A percentile compares a stretch with the other conserved stretches of the same genome.
These are phyloP conservation scores for Metopolophium dirhodum DNA, from an alignment of 1,140 invertebrate species.

Conservation along the genomic window DNA sequence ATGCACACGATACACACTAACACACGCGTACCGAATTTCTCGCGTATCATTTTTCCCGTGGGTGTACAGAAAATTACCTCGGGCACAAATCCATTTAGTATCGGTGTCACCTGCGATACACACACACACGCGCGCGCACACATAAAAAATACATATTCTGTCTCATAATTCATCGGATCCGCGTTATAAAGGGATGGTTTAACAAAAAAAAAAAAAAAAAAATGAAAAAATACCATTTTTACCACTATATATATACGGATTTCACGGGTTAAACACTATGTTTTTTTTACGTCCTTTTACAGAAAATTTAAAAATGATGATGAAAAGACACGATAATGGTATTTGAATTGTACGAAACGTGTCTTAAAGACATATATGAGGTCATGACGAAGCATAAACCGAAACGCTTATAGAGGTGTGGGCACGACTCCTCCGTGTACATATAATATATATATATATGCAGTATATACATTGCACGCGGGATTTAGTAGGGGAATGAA, in stretches of 20 bases:
- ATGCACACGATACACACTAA: not conserved
- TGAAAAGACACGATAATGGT: slow-evolving; percentile 56
- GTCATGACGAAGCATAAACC: slow-evolving; percentile 57
- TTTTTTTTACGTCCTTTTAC: slow-evolving; percentile 43
- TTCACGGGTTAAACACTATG: slow-evolving; percentile 46
- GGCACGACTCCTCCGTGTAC: slow-evolving; percentile 41
- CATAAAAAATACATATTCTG: slow-evolving; percentile 42
- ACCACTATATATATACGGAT: slow-evolving; percentile 9
- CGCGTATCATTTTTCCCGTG: slow-evolving; percentile 52
- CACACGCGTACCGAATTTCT: slow-evolving; percentile 25
- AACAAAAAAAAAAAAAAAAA: slow-evolving; percentile 30
- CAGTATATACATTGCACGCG: not conserved
- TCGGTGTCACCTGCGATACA: slow-evolving; percentile 51
- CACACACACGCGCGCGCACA: not conserved
- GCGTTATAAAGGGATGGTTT: slow-evolving; percentile 53
- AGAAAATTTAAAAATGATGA: slow-evolving; percentile 56
- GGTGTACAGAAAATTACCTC: slow-evolving; percentile 50
- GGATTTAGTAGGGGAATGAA: slow-evolving; percentile 40
- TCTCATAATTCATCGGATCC: slow-evolving; percentile 54
- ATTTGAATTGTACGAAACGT: slow-evolving; percentile 53
- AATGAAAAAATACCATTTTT: slow-evolving; percentile 45
- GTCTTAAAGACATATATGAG: slow-evolving; percentile 55
- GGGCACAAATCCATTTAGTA: slow-evolving; percentile 55
- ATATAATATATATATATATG: not conserved
- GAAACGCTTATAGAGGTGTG: slow-evolving; percentile 56